Evolutionary conservation across 2,888 invertebrate genomes (phyloP).

Genomic region (Watsonalla cultraria): DNA sequence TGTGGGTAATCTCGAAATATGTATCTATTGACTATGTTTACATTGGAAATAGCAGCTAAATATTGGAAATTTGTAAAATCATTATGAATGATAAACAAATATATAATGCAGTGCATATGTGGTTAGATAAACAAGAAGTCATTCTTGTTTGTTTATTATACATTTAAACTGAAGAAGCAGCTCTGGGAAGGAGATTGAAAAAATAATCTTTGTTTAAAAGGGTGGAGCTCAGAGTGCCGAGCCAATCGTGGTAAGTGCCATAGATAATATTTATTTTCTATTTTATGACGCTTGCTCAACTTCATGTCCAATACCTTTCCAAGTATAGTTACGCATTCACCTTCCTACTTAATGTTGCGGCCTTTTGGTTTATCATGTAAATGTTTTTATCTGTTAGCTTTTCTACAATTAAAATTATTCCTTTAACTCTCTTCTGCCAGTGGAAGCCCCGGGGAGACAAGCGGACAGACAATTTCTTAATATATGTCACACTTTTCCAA

Average conservation of each 20-base stretch:
- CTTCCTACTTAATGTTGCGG: neutral
- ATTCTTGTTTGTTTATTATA: neutral
- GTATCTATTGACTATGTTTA: neutral
- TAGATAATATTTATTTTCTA: constrained; percentile 31
- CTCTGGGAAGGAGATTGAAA: constrained; percentile 7
- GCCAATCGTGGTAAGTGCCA: constrained; percentile 95
- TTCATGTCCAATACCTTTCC: constrained; percentile 22
- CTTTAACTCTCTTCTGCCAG: too few relatives aligned
- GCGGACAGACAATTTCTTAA: too few relatives aligned
- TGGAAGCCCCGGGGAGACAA: too few relatives aligned
- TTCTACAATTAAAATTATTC: too few relatives aligned
- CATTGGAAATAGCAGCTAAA: constrained; percentile 46
- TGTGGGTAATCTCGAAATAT: too few relatives aligned
- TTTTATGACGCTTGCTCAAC: constrained; percentile 29
- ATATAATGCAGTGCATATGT: too few relatives aligned
- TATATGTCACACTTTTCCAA: too few relatives aligned
- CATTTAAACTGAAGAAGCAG: neutral
- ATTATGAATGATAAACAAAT: neutral
- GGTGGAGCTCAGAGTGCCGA: constrained; percentile 92
- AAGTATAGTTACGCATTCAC: constrained; percentile 25
- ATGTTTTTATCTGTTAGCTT: neutral
- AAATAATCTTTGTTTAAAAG: constrained; percentile 72
- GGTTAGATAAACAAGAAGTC: too few relatives aligned
- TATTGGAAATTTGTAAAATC: constrained; percentile 4
- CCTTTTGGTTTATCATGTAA: neutral